Evolutionary conservation across 2,888 invertebrate species (phyloP), one percentile per base, ranked within the genome.

Genomic region (Tigriopus californicus): DNA sequence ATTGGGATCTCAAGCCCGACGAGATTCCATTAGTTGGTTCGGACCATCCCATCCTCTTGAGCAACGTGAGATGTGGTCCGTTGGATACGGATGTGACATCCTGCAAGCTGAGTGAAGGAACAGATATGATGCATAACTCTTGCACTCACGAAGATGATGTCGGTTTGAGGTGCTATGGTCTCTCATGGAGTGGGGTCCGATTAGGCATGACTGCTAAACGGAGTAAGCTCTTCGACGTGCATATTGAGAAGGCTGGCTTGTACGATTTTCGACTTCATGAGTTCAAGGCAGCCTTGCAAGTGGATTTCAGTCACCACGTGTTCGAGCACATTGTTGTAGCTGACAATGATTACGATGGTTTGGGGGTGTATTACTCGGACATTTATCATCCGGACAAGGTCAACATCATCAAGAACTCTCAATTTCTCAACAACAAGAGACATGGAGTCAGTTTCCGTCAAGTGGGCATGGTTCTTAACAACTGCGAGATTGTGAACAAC

Each of bases 301-400:
- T 78, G 59, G 78, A 79, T 66, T 77, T 77, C 70, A 76, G 76
- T 65, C 73, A 74, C 63, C 77, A 77, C 66, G 70, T 71, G 6
- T 65, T 73, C 15, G 66, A 68, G 51, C 66, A 71, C 53, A 64
- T 75, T 2, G 80, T 80, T 65, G 77, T 97, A 18, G 75, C 80
- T 0, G 81, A 91, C 67, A 95, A 94, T 69, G 80, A 85, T 58
- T 85, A 89, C 66, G 91, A 94, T 68, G 98, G 97, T 0, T 75
- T 98, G 33, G 94, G 92, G 40, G 80, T 98, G 46, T 74, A 94
- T 61, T 95, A 94, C 72, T 89, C 94, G 0, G 92, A 98, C 72
- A 63, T 64, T 40, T 61, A 54, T 49, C 85, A 87, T 24, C 81
- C 83, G 1, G 85, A 85, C 68, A 79, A 83, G 0, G 78, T 85